Conservation (phyloP, 2,113 vertebrate genomes). For the Oreochromis aureus region DNA sequence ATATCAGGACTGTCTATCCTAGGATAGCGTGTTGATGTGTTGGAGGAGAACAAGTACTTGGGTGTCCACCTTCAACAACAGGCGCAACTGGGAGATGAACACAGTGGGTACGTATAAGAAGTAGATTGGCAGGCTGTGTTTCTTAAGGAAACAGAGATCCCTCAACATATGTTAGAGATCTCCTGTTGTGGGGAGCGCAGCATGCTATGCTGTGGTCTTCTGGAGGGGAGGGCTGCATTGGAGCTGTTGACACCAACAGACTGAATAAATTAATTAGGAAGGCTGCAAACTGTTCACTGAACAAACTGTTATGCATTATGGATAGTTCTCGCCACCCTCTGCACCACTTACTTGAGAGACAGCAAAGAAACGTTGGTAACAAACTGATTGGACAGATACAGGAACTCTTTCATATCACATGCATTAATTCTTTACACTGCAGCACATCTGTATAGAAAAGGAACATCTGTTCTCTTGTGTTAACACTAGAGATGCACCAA, state of each 20-base stretch:
- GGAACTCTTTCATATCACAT: neutral
- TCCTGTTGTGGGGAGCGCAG: neutral
- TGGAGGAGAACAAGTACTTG: neutral
- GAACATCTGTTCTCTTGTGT: neutral
- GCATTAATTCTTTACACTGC: rapidly evolving
- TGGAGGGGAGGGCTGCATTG: neutral
- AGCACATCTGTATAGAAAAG: neutral
- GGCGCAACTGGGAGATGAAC: neutral
- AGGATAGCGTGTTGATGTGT: neutral
- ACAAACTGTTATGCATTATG: neutral
- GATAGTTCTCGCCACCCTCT: neutral
- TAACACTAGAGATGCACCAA: rapidly evolving
- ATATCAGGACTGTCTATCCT: neutral
- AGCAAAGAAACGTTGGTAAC: neutral
- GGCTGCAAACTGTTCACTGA: neutral
- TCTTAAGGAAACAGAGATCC: neutral
- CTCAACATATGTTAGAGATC: neutral
- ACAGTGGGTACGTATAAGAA: neutral
- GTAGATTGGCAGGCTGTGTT: neutral
- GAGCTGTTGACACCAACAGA: neutral
- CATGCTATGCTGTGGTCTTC: neutral
- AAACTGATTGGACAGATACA: neutral
- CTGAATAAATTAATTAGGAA: neutral
- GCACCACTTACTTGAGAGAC: neutral
- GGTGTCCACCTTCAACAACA: neutral